Evolutionary conservation across 2,888 invertebrate species (phyloP), one percentile per base, ranked within the genome.

Genomic region (Monochamus alternatus): DNA sequence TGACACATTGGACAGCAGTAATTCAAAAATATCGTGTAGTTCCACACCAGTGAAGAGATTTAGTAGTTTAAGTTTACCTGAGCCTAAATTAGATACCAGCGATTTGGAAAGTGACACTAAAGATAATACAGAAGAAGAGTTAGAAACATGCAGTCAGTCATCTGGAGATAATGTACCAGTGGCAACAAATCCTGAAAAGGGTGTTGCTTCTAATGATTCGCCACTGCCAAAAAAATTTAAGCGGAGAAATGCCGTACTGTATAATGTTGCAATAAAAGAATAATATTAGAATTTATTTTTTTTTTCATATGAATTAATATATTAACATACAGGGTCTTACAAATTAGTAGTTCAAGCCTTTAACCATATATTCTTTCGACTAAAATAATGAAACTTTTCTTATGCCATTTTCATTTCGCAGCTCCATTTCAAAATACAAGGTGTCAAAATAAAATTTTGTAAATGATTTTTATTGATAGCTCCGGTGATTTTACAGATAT

Each of bases 241-340:
- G 81, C 84, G 90, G 73, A 85, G 90, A 78, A 90, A 90, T 85
- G 87, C 87, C 66, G 85, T 84, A 72, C 83, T 90, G 52, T 90
- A 90, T 83, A 73, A 77, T 63, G 38, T 43, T 63, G 7, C n/a
- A 47, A 22, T 51, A 65, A 65, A 43, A 51, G 14, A 65, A 12
- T 65, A 65, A 63, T 63, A 43, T 14, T 14, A 8, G 9, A n/a
- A 43, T 22, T 22, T 22, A 22, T 22, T 22, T 0, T 22, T 22
- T 22, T 22, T 22, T 0, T 22, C 22, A 22, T 22, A 22, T 22
- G 22, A 22, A 22, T 22, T 22, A 22, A 22, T 22, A 22, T 22
- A 22, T 22, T 22, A 22, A 22, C 22, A 22, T 22, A 22, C 22
- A 22, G 22, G 22, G 22, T 22, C 22, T 22, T 22, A 22, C 22